A percentile compares a stretch with the other conserved stretches of the same genome.
These are phyloP conservation scores for Chelmon rostratus DNA, from an alignment of 2,797 vertebrate species.

Conservation along the genomic window DNA sequence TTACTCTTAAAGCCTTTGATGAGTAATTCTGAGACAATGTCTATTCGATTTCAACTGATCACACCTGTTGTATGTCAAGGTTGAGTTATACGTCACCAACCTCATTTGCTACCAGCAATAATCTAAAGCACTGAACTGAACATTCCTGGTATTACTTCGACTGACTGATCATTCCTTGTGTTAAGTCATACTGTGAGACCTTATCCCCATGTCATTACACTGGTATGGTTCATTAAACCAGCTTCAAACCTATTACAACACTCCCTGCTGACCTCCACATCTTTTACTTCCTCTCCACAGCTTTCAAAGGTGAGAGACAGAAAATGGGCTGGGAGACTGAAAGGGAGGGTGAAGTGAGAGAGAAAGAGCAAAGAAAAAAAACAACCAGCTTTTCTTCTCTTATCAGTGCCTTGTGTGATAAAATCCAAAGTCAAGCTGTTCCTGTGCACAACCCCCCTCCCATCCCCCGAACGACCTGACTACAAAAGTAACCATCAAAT, in stretches of 20 bases:
- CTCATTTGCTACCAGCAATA: not conserved
- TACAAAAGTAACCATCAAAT: conserved; percentile 31
- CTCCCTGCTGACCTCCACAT: conserved; percentile 50
- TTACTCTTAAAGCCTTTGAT: not conserved
- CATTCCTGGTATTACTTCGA: conserved; percentile 6
- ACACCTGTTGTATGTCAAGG: conserved; percentile 4
- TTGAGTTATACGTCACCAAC: not conserved
- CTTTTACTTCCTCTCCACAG: conserved; percentile 46
- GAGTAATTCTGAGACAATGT: conserved; percentile 46
- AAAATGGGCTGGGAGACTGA: conserved; percentile 43
- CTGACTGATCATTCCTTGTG: not conserved
- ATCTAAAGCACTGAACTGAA: not conserved
- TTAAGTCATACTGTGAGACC: conserved; percentile 19
- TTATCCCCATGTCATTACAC: conserved; percentile 43
- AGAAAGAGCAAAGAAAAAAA: not conserved
- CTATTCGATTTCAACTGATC: not conserved
- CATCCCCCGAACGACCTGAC: conserved; percentile 13
- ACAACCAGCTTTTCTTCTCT: conserved; percentile 56
- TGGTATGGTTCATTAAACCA: conserved; percentile 47
- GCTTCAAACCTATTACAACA: conserved; percentile 51
- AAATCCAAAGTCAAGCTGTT: conserved; percentile 62
- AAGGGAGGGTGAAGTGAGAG: conserved; percentile 37
- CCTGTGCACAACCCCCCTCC: conserved; percentile 19
- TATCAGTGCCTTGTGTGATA: conserved; percentile 68
- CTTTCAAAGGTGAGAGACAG: conserved; percentile 60